Base-by-base conservation (phyloP, 2,797 vertebrate species). In the Nyctalus aviator region DNA sequence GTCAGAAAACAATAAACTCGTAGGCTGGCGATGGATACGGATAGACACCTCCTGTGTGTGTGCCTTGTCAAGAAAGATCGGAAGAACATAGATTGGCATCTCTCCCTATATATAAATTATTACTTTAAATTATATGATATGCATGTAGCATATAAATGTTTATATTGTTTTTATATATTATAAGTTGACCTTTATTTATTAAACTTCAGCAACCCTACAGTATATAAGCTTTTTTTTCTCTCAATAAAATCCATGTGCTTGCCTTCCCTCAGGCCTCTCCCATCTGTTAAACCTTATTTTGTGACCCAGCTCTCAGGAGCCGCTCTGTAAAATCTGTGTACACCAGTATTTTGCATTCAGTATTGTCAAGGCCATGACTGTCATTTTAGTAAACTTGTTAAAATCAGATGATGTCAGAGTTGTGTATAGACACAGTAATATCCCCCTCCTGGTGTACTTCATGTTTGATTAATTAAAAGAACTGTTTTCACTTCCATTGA, bases 51-150 rank as follows among this genome's bases (percentile, higher is more conserved):
- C 99, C 57, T 99, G 99, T 0, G 99, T 99, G 94, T 99, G 99
- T 2, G 99, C 99, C 0, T 98, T 99, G 97, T 99, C 99, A 2
- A 98, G 99, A 95, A 99, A 99, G 98, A 99, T 98, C 69, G 99
- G 98, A 93, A 98, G 98, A 99, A 99, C 99, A 98, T 99, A 98
- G 98, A 96, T 94, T 96, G 96, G 95, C 95, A 83, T 98, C 97
- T 97, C 97, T 97, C 96, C 96, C 95, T 84, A 25, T 98, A 99
- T 99, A 99, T 99, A 99, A 99, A 99, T 99, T 99, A 99, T 99
- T 99, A 99, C 98, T 99, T 99, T 99, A 99, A 99, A 99, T 99
- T 99, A 99, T 99, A 99, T 98, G 98, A 99, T 99, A 99, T 99
- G 99, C 99, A 99, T 99, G 99, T 99, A 99, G 99, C 99, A 99